Evolutionary conservation across 2,797 vertebrate species (phyloP), one percentile per base, ranked within the genome.

Genomic region (Pterois miles): DNA sequence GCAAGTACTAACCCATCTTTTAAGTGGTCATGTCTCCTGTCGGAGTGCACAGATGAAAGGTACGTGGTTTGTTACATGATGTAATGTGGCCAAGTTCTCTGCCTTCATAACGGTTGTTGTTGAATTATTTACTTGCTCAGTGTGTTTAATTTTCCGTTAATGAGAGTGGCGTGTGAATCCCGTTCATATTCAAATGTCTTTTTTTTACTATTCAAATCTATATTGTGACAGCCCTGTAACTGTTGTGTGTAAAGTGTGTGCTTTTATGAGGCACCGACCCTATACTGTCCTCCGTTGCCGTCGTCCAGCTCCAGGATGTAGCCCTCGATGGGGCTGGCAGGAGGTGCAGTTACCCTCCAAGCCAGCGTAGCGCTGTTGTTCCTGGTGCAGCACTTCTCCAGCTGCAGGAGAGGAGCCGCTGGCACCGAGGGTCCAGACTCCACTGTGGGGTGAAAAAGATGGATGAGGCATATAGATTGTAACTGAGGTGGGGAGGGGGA

Each of bases 271-370:
- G 6, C 1, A 82, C 97, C 89, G 78, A 99, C 98, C 96, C 98
- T 95, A 91, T 98, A 99, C 88, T 98, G 97, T 22, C 98, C 98
- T 8, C 97, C 97, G 1, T 97, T 97, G 79, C 98, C 98, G 3
- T 99, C 98, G 8, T 99, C 98, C 80, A 99, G 96, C 92, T 99
- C 98, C 91, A 99, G 94, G 85, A 99, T 96, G 86, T 99, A 99
- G 76, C 97, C 98, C n/a, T 99, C 98, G 3, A 98, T 96, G 0
- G 95, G 95, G 85, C 92, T 96, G 65, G 91, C 91, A 20, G 91
- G 91, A 78, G 96, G 94, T 23, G 93, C 94, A 0, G 94, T 94
- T 29, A 97, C 96, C 92, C 97, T 97, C 98, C 98, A 99, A 88
- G 98, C 98, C 93, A 99, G 89, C 0, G 98, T 99, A 90, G 97